Evolutionary conservation across 2,888 invertebrate species (phyloP).

Genomic region (Hyles lineata): DNA sequence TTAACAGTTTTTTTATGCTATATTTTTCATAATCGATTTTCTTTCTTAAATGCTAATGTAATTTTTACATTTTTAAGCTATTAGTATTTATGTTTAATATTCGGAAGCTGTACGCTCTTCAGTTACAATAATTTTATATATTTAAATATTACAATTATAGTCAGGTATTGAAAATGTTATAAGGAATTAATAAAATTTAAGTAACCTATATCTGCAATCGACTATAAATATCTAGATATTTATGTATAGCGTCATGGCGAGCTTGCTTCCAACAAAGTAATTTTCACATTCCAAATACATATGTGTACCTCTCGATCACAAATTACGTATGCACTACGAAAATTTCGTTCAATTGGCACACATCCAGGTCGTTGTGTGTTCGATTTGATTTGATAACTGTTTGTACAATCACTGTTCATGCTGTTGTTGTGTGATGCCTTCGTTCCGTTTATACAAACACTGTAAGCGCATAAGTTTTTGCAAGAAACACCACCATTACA

Average conservation of each 20-base stretch:
- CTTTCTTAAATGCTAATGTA: not conserved
- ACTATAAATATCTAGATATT: constrained; percentile 2
- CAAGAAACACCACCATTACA: constrained; percentile 30
- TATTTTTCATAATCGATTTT: not conserved
- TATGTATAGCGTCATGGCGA: not conserved
- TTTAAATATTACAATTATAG: too few species aligned
- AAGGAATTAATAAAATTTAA: not conserved
- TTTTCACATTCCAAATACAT: constrained; percentile 25
- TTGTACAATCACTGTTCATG: constrained; percentile 64
- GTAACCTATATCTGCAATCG: not conserved
- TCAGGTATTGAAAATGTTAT: not conserved
- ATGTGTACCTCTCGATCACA: constrained; percentile 41
- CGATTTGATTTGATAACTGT: constrained; percentile 69
- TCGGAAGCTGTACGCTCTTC: too few species aligned
- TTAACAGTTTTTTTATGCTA: not conserved
- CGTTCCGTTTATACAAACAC: constrained; percentile 54
- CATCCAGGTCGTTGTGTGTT: constrained; percentile 64
- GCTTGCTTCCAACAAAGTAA: constrained; percentile 17
- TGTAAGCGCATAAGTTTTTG: constrained; percentile 31
- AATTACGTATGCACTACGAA: constrained; percentile 63
- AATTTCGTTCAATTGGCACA: constrained; percentile 64
- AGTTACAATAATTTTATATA: too few species aligned
- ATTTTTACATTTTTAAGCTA: not conserved
- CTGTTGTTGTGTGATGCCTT: constrained; percentile 64
- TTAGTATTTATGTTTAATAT: not conserved